Evolutionary conservation across 2,113 vertebrate genomes (phyloP).

Genomic region (Zapornia atra): DNA sequence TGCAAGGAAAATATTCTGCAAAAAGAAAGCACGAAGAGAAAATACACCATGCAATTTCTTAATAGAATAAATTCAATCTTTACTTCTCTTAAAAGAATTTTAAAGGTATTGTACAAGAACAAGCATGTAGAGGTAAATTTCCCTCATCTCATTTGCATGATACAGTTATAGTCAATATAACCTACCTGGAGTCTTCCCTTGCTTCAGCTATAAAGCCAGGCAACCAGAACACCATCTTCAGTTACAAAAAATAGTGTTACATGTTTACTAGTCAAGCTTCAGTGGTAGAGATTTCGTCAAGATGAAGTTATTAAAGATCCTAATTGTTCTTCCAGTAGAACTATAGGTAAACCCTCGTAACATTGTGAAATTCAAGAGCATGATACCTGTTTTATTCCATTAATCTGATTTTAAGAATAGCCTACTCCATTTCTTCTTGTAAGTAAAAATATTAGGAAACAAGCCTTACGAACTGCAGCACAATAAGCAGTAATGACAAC

Average conservation of each 20-base stretch:
- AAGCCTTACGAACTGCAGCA: not conserved
- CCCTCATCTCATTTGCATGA: not conserved
- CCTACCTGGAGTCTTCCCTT: not conserved
- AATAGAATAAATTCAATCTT: not conserved
- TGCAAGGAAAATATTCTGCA: not conserved
- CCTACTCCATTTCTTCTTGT: not conserved
- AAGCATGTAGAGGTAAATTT: not conserved
- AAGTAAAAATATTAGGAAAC: not conserved
- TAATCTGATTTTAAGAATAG: not conserved
- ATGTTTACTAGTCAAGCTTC: not conserved
- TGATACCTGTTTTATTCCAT: not conserved
- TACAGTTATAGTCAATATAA: not conserved
- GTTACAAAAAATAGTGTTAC: not conserved
- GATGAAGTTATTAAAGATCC: not conserved
- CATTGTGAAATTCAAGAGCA: not conserved
- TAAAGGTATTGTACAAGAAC: not conserved
- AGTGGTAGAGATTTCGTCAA: not conserved
- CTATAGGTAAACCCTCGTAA: not conserved
- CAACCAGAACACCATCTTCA: not conserved
- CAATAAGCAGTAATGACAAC: not conserved
- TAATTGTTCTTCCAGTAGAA: not conserved
- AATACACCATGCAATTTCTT: not conserved
- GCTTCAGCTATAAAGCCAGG: not conserved
- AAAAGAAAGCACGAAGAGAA: conserved; percentile 15
- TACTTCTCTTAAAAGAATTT: not conserved